Conservation (phyloP, 1,140 invertebrate species). For the Conus ventricosus region DNA sequence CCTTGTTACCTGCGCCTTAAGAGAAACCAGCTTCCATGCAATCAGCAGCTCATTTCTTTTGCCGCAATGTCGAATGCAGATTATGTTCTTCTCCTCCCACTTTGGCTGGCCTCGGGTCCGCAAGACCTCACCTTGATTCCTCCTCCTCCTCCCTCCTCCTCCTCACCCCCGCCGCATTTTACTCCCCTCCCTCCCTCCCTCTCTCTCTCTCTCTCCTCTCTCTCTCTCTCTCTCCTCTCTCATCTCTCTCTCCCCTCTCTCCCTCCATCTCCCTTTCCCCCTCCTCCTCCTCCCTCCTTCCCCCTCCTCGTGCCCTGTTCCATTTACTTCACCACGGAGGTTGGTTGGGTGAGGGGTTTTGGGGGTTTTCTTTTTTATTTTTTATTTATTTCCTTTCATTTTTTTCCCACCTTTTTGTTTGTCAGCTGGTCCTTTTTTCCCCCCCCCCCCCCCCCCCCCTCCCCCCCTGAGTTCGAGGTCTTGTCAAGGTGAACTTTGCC, state of each 20-base stretch:
- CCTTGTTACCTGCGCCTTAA: no score
- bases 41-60: conserved; percentile 10
- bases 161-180: background rate
- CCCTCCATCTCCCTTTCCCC: background rate
- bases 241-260: background rate
- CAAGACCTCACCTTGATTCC: background rate
- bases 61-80: background rate
- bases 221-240: background rate
- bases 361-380: no score
- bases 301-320: background rate
- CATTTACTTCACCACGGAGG: background rate
- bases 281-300: background rate
- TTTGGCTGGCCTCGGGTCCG: background rate
- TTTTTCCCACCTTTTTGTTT: background rate
- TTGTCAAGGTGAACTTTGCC: background rate
- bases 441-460: no score
- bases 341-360: no score
- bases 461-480: background rate
- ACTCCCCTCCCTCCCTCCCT: background rate
- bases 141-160: background rate
- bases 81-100: background rate
- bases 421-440: background rate
- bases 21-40: background rate
- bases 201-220: background rate
- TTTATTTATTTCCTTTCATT: no score